phyloP scores from a whole-genome alignment of 2,113 vertebrate genomes.

The Protobothrops flavoviridis region DNA sequence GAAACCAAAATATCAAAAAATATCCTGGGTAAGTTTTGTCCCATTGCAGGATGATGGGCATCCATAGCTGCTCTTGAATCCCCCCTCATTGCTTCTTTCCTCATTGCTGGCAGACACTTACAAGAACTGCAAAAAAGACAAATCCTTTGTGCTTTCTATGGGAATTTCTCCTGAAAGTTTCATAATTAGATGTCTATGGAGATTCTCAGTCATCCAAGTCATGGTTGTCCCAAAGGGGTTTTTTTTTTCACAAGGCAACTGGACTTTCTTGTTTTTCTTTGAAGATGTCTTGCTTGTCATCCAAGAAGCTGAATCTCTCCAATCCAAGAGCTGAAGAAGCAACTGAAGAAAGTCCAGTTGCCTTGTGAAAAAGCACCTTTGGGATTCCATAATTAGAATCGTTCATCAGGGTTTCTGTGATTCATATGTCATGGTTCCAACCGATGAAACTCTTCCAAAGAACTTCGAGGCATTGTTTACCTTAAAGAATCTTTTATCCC shows the following conservation, averaged over 20 bases:
- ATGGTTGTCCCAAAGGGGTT: too few relatives aligned
- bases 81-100: slow-evolving; percentile 21
- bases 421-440: not conserved
- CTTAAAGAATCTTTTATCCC: too few relatives aligned
- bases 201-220: too few relatives aligned
- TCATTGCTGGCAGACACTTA: not conserved
- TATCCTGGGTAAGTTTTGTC: slow-evolving; percentile 80
- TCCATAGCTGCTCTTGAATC: slow-evolving; percentile 50
- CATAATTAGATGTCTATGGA: not conserved
- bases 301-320: too few relatives aligned
- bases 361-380: too few relatives aligned
- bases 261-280: too few relatives aligned
- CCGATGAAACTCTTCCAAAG: too few relatives aligned
- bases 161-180: not conserved
- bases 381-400: not conserved
- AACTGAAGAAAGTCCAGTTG: too few relatives aligned
- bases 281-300: too few relatives aligned
- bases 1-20: slow-evolving; percentile 85
- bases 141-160: slow-evolving; percentile 34
- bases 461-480: too few relatives aligned
- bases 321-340: too few relatives aligned
- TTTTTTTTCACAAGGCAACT: too few relatives aligned
- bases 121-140: slow-evolving; percentile 24
- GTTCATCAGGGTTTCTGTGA: not conserved
- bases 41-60: slow-evolving; percentile 74